Conservation (phyloP, 2,113 vertebrate species). For the Lepidothrix coronata region DNA sequence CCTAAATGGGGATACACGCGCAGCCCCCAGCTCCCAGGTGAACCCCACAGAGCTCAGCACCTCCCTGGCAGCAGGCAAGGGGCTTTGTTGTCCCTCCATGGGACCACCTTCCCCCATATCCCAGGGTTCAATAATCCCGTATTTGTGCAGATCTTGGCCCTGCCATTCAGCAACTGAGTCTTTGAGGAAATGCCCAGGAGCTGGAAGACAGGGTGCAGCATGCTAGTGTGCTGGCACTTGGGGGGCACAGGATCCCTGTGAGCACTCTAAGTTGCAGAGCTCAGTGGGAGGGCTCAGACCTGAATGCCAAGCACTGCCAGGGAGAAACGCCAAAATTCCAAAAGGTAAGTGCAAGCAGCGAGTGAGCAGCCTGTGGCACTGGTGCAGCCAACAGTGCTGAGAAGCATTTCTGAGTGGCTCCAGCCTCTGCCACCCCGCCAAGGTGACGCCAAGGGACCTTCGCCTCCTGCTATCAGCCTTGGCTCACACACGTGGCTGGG, state of each 20-base stretch:
- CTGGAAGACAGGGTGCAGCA: background rate
- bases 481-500: accelerated
- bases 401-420: background rate
- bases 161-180: accelerated
- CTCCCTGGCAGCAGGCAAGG: accelerated
- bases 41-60: background rate
- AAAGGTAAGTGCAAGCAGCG: background rate
- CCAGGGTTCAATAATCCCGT: accelerated
- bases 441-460: background rate
- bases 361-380: accelerated
- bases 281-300: background rate
- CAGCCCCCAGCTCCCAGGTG: background rate
- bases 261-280: accelerated
- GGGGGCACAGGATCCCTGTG: accelerated
- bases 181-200: accelerated
- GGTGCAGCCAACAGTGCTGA: background rate
- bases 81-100: background rate
- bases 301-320: accelerated
- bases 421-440: background rate
- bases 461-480: background rate
- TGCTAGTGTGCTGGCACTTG: accelerated
- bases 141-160: background rate
- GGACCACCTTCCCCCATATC: background rate
- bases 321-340: background rate
- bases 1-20: accelerated